Evolutionary conservation across 2,888 invertebrate species (phyloP).

Genomic region (Pachydiplax longipennis): DNA sequence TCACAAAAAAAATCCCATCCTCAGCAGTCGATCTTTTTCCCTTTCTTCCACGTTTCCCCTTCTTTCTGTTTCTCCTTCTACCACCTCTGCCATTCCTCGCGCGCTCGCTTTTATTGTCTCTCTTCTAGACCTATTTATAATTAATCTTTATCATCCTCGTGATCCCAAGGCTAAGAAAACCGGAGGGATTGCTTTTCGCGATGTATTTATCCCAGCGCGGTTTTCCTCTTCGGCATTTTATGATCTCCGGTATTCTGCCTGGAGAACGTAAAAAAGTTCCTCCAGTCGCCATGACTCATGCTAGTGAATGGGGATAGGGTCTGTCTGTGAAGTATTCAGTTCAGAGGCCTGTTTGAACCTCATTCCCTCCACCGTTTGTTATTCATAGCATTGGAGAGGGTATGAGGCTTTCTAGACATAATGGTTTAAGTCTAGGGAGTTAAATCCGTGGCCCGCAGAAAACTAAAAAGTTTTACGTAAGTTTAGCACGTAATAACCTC

Average conservation of each 20-base stretch:
- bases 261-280: neutral
- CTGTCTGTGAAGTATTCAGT: no score
- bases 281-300: no score
- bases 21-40: neutral
- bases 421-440: no score
- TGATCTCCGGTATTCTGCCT: neutral
- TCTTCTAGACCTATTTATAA: neutral
- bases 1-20: neutral
- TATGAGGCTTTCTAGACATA: no score
- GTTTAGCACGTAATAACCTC: no score
- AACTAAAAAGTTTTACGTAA: no score
- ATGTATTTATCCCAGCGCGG: neutral
- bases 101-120: neutral
- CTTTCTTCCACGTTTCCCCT: neutral
- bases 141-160: neutral
- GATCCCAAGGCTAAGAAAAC: neutral
- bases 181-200: neutral
- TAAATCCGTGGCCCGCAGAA: no score
- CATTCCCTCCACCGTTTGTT: no score
- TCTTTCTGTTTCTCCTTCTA: neutral
- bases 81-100: neutral
- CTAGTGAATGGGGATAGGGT: no score
- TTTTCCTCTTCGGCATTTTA: neutral
- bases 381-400: no score
- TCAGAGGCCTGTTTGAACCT: no score